Evolutionary conservation across 2,113 vertebrate species (phyloP).

Genomic region (Stigmatopora nigra): DNA sequence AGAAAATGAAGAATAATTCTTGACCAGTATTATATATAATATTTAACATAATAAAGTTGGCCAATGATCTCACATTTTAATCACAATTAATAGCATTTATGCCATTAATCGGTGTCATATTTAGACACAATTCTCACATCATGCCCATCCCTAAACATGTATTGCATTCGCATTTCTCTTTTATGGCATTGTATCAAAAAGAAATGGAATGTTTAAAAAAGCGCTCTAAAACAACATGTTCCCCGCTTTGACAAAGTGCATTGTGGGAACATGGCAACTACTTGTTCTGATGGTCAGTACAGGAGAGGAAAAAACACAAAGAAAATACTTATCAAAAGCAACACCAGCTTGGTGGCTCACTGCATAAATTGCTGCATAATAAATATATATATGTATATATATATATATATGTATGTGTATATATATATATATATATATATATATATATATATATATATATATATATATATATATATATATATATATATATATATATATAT

Average conservation of each 20-base stretch:
- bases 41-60: too few species aligned
- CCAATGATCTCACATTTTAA: too few species aligned
- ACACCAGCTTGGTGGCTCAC: neutral
- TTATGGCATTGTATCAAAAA: neutral
- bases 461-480: neutral
- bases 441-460: neutral
- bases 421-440: neutral
- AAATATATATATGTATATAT: constrained; percentile 1
- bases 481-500: constrained; percentile 1
- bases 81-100: too few species aligned
- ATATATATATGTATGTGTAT: neutral
- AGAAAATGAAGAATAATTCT: too few species aligned
- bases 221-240: neutral
- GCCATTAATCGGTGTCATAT: neutral
- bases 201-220: constrained; percentile 5
- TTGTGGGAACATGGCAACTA: neutral
- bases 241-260: neutral
- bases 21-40: too few species aligned
- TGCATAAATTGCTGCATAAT: constrained; percentile 4
- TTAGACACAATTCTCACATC: neutral
- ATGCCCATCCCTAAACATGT: neutral
- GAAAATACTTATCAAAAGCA: constrained; percentile 1
- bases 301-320: neutral
- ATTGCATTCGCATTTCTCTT: neutral
- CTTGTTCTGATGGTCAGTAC: neutral